phyloP scores from a whole-genome alignment of 2,113 vertebrate genomes.

The Nesogale talazaci region DNA sequence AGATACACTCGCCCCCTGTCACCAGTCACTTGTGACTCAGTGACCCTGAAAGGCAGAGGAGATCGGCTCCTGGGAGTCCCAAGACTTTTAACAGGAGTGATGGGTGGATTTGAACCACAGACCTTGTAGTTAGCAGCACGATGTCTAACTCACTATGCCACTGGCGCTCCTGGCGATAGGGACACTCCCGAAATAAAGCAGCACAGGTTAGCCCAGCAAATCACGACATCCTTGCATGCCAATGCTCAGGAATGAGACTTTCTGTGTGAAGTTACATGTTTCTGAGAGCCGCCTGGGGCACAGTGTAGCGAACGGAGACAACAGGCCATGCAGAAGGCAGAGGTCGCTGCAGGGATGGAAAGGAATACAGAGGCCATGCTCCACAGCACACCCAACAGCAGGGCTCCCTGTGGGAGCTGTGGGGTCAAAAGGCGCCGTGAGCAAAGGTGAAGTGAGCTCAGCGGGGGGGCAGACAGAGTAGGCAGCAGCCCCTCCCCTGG shows the following conservation, averaged over 20 bases:
- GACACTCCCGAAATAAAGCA: background rate
- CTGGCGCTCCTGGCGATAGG: too few relatives aligned
- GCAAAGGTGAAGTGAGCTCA: background rate
- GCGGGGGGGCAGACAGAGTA: rapidly evolving
- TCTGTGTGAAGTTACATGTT: background rate
- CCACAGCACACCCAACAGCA: background rate
- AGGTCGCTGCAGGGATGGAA: background rate
- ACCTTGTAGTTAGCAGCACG: too few relatives aligned
- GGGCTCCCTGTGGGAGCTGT: background rate
- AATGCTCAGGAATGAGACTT: background rate
- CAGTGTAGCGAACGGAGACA: background rate
- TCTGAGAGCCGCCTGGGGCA: background rate
- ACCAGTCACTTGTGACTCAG: too few relatives aligned
- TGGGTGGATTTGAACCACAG: too few relatives aligned
- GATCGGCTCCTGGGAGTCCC: too few relatives aligned
- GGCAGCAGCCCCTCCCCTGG: background rate
- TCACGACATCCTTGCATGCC: too few relatives aligned
- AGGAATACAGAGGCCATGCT: background rate
- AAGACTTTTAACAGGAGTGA: too few relatives aligned
- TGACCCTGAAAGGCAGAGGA: too few relatives aligned
- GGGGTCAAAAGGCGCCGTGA: too few relatives aligned
- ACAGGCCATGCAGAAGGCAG: too few relatives aligned
- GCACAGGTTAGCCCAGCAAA: background rate
- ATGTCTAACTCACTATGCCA: too few relatives aligned
- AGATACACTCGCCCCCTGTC: too few relatives aligned